Conservation (phyloP, 2,113 vertebrate genomes). For the Delphinapterus leucas region DNA sequence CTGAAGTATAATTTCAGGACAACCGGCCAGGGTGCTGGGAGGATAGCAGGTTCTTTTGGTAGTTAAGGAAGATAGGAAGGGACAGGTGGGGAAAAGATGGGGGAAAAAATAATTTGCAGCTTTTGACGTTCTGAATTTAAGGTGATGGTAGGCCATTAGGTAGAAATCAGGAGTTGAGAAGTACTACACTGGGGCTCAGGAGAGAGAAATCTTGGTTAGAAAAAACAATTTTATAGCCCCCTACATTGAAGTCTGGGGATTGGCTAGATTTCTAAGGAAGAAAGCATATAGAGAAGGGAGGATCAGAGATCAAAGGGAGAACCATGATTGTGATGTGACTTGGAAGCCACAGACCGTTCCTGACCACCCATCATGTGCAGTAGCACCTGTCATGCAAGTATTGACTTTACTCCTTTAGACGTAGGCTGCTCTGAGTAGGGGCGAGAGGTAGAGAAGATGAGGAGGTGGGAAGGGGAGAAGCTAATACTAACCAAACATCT, state of each 20-base stretch:
- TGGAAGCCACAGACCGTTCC: not conserved
- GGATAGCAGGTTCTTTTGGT: not conserved
- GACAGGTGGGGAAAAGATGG: not conserved
- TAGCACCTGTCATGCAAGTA: not conserved
- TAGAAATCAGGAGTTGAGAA: conserved; percentile 26
- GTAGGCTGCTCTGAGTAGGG: not conserved
- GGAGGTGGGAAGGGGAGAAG: not conserved
- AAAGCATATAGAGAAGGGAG: not conserved
- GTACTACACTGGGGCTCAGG: not conserved
- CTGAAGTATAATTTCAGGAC: not conserved
- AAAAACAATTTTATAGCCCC: not conserved
- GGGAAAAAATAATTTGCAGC: not conserved
- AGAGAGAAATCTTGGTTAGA: not conserved
- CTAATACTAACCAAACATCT: not conserved
- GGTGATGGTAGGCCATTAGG: not conserved
- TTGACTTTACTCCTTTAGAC: not conserved
- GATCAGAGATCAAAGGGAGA: not conserved
- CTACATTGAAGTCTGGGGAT: not conserved
- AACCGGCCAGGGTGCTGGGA: not conserved
- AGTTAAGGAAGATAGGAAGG: not conserved
- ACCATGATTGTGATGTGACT: not conserved
- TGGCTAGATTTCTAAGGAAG: not conserved
- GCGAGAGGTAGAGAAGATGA: not conserved
- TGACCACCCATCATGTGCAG: not conserved
- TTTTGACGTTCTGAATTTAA: conserved; percentile 35